Conservation (phyloP, 2,797 vertebrate genomes). For the Chiroxiphia lanceolata region DNA sequence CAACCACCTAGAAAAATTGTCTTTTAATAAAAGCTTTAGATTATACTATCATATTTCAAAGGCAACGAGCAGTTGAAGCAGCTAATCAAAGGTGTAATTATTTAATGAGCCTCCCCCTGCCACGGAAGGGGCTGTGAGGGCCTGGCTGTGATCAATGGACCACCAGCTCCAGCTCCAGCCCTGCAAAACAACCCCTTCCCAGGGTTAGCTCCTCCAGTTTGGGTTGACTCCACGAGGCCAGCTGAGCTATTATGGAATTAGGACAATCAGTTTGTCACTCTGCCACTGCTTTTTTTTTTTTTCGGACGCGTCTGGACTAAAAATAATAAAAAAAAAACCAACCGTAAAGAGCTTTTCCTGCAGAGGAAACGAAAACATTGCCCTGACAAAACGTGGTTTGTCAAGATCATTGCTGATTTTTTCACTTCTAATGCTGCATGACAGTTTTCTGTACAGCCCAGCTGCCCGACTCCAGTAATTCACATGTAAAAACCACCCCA, state of each 20-base stretch:
- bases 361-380: neutral
- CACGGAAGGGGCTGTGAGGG: slow-evolving; percentile 65
- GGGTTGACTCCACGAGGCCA: neutral
- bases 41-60: slow-evolving; percentile 84
- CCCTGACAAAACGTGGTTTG: neutral
- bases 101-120: slow-evolving; percentile 75
- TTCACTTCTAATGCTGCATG: neutral
- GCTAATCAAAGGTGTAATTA: slow-evolving; percentile 82
- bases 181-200: slow-evolving; percentile 25
- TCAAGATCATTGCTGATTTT: neutral
- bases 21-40: slow-evolving; percentile 78
- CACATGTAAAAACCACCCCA: neutral
- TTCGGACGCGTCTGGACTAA: neutral
- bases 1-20: slow-evolving; percentile 67
- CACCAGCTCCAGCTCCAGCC: slow-evolving; percentile 67
- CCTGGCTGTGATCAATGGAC: slow-evolving; percentile 80
- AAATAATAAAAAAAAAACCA: neutral
- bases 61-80: slow-evolving; percentile 67
- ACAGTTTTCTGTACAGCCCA: neutral
- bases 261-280: neutral
- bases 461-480: neutral
- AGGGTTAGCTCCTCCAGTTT: neutral
- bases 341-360: neutral
- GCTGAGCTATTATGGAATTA: neutral
- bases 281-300: neutral